Base-by-base conservation (phyloP, 2,797 vertebrate species). In the Coendou prehensilis region DNA sequence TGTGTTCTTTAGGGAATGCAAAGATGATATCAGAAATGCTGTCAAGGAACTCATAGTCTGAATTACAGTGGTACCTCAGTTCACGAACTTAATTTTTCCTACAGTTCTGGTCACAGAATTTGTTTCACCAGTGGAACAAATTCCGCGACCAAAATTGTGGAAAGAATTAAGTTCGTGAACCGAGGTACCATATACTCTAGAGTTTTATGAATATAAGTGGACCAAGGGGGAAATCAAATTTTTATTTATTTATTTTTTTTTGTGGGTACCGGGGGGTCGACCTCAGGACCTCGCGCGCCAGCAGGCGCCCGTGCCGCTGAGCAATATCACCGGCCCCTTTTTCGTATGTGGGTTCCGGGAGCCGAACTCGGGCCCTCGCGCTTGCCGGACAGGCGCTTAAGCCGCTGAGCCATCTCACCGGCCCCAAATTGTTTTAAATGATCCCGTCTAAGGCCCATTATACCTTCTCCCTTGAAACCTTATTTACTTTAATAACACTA, bases 401-500 rank as follows among this genome's bases (percentile, higher is more conserved):
- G n/a, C n/a, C n/a, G n/a, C n/a, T n/a, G n/a, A n/a, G n/a, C n/a
- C n/a, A n/a, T n/a, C n/a, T n/a, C n/a, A n/a, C n/a, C n/a, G n/a
- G n/a, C n/a, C 50, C 50, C 75, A 50, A 28, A 61, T 83, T 23
- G 23, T 91, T 85, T 92, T 95, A 83, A 94, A 76, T 84, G n/a
- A 80, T 94, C 95, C 63, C 45, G 54, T 69, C 64, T 56, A 73
- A 73, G 69, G 8, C 47, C 37, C 47, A 47, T 86, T 91, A n/a
- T 67, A 78, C 69, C 50, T 83, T 87, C 75, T 97, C 17, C 11
- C n/a, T 89, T 52, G 57, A 86, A 17, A 78, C 37, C 50, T 93
- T 52, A 80, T 50, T 80, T 54, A 47, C 50, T 80, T 47, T 83
- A 69, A 28, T 75, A 84, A 95, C 2, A 22, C 85, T 93, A 87